A percentile compares a stretch with the other conserved stretches of the same genome.
Conservation (phyloP, 2,113 vertebrate species). For the Clarias magur region DNA sequence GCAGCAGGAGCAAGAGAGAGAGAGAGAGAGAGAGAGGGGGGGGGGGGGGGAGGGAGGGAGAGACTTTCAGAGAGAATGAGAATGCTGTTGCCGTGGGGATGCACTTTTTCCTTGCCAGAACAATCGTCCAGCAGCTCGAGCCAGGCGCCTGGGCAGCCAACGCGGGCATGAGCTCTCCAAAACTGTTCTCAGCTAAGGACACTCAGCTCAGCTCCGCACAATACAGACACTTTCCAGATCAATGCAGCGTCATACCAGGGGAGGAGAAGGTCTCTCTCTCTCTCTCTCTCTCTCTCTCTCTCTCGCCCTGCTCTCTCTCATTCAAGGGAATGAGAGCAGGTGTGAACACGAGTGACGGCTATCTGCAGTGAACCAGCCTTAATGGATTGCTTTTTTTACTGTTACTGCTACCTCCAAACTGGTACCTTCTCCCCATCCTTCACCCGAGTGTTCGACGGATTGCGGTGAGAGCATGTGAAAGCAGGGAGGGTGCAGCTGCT, state of each 20-base stretch:
- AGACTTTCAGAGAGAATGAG: constrained; percentile 29
- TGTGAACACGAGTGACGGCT: constrained; percentile 39
- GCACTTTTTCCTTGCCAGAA: constrained; percentile 60
- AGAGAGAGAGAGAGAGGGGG: constrained; percentile 26
- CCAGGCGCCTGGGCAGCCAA: constrained; percentile 37
- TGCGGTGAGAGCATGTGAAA: constrained; percentile 72
- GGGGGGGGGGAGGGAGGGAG: constrained; percentile 22
- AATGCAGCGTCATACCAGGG: constrained; percentile 59
- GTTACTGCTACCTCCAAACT: constrained; percentile 58
- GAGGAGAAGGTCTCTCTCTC: constrained; percentile 35
- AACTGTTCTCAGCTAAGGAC: constrained; percentile 73
- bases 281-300: constrained; percentile 3
- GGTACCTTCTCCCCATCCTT: constrained; percentile 47
- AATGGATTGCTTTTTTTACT: constrained; percentile 33
- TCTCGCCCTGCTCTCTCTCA: constrained; percentile 50
- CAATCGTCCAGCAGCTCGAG: constrained; percentile 63
- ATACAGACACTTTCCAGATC: constrained; percentile 52
- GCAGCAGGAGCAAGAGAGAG: constrained; percentile 36
- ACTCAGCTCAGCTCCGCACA: constrained; percentile 54
- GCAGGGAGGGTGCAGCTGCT: constrained; percentile 73
- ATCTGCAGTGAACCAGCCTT: constrained; percentile 40
- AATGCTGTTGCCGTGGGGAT: constrained; percentile 62
- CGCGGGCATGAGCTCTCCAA: constrained; percentile 73
- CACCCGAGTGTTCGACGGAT: constrained; percentile 70
- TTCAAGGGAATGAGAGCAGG: constrained; percentile 55